Conservation (phyloP, 2,888 invertebrate genomes). For the Choristoneura rosaceana region DNA sequence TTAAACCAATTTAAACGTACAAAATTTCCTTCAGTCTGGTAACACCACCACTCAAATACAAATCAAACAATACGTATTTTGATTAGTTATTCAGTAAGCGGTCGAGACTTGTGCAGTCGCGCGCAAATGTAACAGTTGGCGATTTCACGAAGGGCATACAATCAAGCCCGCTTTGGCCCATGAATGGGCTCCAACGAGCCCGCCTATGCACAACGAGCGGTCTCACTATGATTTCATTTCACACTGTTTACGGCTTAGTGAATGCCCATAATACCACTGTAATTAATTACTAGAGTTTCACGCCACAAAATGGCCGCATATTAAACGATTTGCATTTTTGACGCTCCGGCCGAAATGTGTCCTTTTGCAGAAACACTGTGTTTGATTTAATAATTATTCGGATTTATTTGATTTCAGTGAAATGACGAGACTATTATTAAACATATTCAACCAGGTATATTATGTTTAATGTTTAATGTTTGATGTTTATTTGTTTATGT, state of each 20-base stretch:
- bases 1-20: too few species aligned
- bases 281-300: conserved; percentile 39
- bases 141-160: conserved; percentile 62
- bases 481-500: too few species aligned
- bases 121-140: conserved; percentile 65
- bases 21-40: not conserved
- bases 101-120: conserved; percentile 42
- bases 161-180: conserved; percentile 69
- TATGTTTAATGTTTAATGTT: too few species aligned
- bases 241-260: conserved; percentile 33
- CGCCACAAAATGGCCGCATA: conserved; percentile 18
- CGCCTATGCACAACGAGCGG: conserved; percentile 51
- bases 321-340: conserved; percentile 37
- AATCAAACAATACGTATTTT: conserved; percentile 31
- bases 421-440: too few species aligned
- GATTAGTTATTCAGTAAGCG: conserved; percentile 33
- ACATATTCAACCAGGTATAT: too few species aligned
- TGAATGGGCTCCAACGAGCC: conserved; percentile 66
- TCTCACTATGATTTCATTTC: conserved; percentile 45
- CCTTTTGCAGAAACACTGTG: conserved; percentile 7
- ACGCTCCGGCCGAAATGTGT: conserved; percentile 19
- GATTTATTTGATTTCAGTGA: too few species aligned
- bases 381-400: not conserved
- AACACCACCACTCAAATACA: not conserved
- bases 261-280: conserved; percentile 34